Evolutionary conservation across 2,888 invertebrate species (phyloP).

Genomic region (Danaus chrysippus): DNA sequence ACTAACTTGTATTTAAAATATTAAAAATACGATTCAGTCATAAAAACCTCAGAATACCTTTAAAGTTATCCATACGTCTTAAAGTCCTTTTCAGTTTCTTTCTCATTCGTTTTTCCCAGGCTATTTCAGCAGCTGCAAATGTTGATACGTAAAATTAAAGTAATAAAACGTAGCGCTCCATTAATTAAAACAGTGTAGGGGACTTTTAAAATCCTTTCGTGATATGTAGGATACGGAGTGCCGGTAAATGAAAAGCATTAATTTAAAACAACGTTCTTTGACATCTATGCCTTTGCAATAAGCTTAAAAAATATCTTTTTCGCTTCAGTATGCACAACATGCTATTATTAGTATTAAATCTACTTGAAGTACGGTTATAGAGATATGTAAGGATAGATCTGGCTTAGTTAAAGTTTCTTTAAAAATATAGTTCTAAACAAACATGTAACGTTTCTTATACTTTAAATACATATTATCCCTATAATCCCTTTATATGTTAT

Average conservation of each 20-base stretch:
- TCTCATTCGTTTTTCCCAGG: constrained; percentile 65
- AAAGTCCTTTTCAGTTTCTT: constrained; percentile 62
- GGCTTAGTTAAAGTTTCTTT: too few species aligned
- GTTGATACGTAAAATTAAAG: constrained; percentile 7
- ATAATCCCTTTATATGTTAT: too few species aligned
- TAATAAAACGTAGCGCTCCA: constrained; percentile 7
- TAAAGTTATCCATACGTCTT: constrained; percentile 57
- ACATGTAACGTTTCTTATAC: too few species aligned
- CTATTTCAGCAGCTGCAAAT: constrained; percentile 58
- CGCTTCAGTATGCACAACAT: too few species aligned
- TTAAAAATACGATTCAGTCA: too few species aligned
- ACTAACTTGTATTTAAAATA: too few species aligned
- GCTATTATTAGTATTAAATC: too few species aligned
- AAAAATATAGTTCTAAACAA: too few species aligned
- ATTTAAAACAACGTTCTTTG: constrained; percentile 4
- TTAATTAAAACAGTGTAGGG: constrained; percentile 5
- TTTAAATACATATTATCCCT: too few species aligned
- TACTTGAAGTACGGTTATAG: too few species aligned
- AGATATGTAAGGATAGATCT: too few species aligned
- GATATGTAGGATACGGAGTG: neutral
- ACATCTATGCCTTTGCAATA: neutral
- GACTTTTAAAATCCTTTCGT: constrained; percentile 1
- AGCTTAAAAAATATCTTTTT: too few species aligned
- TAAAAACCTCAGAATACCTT: constrained; percentile 42
- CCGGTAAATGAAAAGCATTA: constrained; percentile 1